Evolutionary conservation across 2,113 vertebrate genomes (phyloP).

Genomic region (Eudyptes chrysolophus): DNA sequence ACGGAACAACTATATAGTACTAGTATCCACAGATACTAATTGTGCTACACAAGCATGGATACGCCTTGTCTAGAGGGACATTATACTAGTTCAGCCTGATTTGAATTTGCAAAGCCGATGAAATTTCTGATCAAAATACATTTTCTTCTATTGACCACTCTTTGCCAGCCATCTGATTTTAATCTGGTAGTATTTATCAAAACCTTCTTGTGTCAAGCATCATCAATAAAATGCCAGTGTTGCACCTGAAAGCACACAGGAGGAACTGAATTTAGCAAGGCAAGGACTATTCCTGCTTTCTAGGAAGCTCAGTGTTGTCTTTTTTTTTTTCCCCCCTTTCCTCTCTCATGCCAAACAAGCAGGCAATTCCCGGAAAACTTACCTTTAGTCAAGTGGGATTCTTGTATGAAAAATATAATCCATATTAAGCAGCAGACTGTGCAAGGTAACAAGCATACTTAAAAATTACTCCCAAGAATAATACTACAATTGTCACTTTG

Average conservation of each 20-base stretch:
- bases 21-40: neutral
- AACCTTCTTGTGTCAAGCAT: neutral
- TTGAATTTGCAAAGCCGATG: neutral
- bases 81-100: neutral
- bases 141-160: neutral
- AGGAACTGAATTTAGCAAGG: neutral
- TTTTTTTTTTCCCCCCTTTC: neutral
- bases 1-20: fast-evolving
- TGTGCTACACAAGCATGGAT: neutral
- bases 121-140: neutral
- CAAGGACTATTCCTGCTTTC: neutral
- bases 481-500: neutral
- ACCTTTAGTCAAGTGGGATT: neutral
- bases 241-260: neutral
- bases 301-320: neutral
- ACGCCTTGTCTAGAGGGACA: neutral
- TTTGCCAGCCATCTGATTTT: neutral
- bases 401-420: neutral
- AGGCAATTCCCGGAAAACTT: neutral
- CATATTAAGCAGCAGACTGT: neutral
- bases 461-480: neutral
- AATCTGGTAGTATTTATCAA: neutral
- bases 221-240: neutral
- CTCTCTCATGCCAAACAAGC: neutral
- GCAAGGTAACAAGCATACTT: neutral